These are phyloP conservation scores for Ranitomeya variabilis DNA, from an alignment of 2,113 vertebrate species.

Conservation along the genomic window DNA sequence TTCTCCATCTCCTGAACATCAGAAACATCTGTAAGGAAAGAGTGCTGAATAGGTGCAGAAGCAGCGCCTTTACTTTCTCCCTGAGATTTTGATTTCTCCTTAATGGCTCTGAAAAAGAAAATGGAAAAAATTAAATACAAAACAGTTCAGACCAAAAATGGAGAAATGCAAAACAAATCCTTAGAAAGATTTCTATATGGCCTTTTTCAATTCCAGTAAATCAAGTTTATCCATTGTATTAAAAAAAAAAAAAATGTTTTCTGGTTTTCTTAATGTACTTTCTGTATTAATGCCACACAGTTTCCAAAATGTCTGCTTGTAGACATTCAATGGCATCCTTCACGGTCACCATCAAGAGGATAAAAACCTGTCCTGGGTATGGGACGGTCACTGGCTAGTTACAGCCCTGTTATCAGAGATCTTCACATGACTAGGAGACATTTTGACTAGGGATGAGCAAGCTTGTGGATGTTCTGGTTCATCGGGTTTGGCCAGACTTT, in stretches of 20 bases:
- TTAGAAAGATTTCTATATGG: too few relatives aligned
- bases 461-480: too few relatives aligned
- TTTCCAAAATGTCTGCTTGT: background rate
- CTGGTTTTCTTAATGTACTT: background rate
- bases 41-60: conserved; percentile 85
- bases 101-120: conserved; percentile 71
- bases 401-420: too few relatives aligned
- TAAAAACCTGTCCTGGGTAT: background rate
- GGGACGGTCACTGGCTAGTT: too few relatives aligned
- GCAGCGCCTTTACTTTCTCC: conserved; percentile 79
- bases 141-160: background rate
- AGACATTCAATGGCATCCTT: background rate
- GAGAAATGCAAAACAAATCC: too few relatives aligned
- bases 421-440: too few relatives aligned
- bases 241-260: background rate
- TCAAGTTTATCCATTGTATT: too few relatives aligned
- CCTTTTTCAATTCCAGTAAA: too few relatives aligned
- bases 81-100: conserved; percentile 85
- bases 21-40: conserved; percentile 95
- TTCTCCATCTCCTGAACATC: conserved; percentile 99
- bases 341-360: background rate
- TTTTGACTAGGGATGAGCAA: too few relatives aligned
- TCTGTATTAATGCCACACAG: background rate
- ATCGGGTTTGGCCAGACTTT: too few relatives aligned
- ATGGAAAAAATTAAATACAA: background rate